Evolutionary conservation across 2,888 invertebrate species (phyloP).

Genomic region (Euproctis similis): DNA sequence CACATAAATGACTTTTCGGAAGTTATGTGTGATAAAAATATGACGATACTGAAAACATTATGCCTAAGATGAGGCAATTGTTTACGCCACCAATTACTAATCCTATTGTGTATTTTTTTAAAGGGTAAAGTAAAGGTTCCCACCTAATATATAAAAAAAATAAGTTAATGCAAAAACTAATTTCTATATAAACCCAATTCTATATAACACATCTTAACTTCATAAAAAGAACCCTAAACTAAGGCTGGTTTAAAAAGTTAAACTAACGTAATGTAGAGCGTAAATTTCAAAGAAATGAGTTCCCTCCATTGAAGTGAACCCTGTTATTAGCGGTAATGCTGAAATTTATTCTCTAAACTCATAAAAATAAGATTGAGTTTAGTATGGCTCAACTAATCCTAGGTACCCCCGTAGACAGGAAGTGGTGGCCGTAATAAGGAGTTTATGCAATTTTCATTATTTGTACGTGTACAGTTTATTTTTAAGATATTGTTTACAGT

Average conservation of each 20-base stretch:
- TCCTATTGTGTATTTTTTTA: no score
- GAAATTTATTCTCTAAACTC: slow-evolving; percentile 18
- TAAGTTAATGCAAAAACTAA: no score
- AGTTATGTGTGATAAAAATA: no score
- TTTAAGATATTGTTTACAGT: slow-evolving; percentile 33
- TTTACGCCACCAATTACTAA: no score
- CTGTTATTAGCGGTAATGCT: slow-evolving; percentile 22
- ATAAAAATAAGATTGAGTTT: slow-evolving; percentile 21
- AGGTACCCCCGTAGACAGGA: slow-evolving; percentile 50
- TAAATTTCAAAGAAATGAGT: slow-evolving; percentile 7
- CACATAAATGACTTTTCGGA: no score
- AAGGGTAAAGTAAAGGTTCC: no score
- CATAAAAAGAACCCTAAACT: slow-evolving; percentile 3
- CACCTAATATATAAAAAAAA: no score
- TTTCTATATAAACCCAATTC: no score
- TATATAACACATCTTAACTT: not conserved
- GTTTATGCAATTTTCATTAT: slow-evolving; percentile 62
- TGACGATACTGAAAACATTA: no score
- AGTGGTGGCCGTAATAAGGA: slow-evolving; percentile 49
- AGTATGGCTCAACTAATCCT: slow-evolving; percentile 10
- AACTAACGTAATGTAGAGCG: slow-evolving; percentile 6
- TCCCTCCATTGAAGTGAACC: slow-evolving; percentile 19
- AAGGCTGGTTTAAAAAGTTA: slow-evolving; percentile 1
- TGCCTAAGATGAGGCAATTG: no score
- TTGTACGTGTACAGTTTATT: slow-evolving; percentile 49